These are phyloP conservation scores for Metacarcinus magister DNA, from an alignment of 2,888 invertebrate species.

Conservation along the genomic window DNA sequence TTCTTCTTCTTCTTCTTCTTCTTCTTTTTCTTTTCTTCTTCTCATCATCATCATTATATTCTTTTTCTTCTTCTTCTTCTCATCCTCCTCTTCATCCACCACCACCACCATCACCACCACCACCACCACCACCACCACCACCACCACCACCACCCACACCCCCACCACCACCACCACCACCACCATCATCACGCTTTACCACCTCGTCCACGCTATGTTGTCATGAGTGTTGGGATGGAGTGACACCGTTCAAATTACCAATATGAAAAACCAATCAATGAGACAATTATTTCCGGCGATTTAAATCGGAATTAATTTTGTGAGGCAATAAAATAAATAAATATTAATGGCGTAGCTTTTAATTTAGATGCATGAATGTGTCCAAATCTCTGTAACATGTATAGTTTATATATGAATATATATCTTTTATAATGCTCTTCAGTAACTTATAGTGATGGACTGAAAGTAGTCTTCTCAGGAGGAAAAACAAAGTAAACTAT, in stretches of 20 bases:
- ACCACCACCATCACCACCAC: not conserved
- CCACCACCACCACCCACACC: too few species aligned
- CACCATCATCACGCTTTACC: too few species aligned
- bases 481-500: too few species aligned
- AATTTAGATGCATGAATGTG: not conserved
- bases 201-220: too few species aligned
- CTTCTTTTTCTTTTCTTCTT: not conserved
- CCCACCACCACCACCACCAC: too few species aligned
- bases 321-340: not conserved
- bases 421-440: too few species aligned
- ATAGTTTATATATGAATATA: not conserved
- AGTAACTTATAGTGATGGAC: too few species aligned
- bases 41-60: not conserved
- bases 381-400: not conserved
- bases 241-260: not conserved
- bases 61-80: too few species aligned
- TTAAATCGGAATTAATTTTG: constrained; percentile 35
- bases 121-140: not conserved
- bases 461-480: too few species aligned
- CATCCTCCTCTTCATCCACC: too few species aligned
- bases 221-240: not conserved
- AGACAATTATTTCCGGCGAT: not conserved
- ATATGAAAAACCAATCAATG: constrained; percentile 28
- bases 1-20: too few species aligned
- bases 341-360: constrained; percentile 7